Evolutionary conservation across 2,888 invertebrate species (phyloP).

Genomic region (Acanthoscelides obtectus): DNA sequence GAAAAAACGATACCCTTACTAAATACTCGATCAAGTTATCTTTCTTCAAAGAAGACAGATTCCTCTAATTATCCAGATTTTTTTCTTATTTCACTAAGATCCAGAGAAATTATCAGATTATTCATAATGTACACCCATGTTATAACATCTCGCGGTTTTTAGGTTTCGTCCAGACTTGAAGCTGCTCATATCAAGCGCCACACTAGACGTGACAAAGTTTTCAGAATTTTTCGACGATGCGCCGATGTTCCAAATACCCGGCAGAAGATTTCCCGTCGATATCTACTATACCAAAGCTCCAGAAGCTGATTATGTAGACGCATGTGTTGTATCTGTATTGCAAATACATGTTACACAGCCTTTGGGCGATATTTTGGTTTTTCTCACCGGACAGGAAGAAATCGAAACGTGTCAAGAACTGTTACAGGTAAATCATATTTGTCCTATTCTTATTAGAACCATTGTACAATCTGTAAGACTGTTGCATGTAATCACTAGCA

Average conservation of each 20-base stretch:
- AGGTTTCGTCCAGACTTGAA: conserved; percentile 86
- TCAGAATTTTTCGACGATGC: conserved; percentile 98
- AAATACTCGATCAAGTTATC: too few relatives aligned
- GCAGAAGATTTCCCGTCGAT: conserved; percentile 91
- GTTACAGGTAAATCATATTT: conserved; percentile 61
- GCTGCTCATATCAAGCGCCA: conserved; percentile 95
- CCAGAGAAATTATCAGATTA: too few relatives aligned
- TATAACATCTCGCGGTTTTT: too few relatives aligned
- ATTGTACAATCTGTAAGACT: too few relatives aligned
- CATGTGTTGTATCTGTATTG: conserved; percentile 92
- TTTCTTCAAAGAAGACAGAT: too few relatives aligned
- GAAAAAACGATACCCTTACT: too few relatives aligned
- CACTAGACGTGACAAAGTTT: conserved; percentile 96
- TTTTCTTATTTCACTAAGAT: too few relatives aligned
- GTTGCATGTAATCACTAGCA: too few relatives aligned
- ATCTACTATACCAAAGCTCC: conserved; percentile 99
- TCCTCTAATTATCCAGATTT: too few relatives aligned
- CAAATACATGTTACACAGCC: conserved; percentile 99
- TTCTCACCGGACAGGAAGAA: conserved; percentile 91
- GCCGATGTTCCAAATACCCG: conserved; percentile 95
- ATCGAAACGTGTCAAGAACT: conserved; percentile 88
- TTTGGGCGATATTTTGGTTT: conserved; percentile 91
- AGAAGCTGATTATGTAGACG: conserved; percentile 98
- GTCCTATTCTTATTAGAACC: too few relatives aligned
- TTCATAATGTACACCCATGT: too few relatives aligned